Base-by-base conservation (phyloP, 2,888 invertebrate species). In the Drosophila stalkeri region DNA sequence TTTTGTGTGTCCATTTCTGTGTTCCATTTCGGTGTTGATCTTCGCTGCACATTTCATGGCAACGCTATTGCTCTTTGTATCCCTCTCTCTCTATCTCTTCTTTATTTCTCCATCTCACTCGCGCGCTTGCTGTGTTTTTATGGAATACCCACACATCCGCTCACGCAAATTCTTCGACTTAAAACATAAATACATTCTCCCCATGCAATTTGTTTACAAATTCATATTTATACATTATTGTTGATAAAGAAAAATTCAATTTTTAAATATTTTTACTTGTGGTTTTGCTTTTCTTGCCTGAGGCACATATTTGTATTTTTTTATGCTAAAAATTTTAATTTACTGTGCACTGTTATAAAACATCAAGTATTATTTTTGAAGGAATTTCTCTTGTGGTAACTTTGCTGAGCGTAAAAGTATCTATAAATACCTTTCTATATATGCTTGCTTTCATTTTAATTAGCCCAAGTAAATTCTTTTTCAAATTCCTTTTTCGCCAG, bases 121-220 rank as follows among this genome's bases (percentile, higher is more conserved):
- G 9, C 35, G 20, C 31, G 18, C 7, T 51, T 2, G 18, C 31
- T 63, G 65, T 82, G 52, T 67, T 70, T 75, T 77, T 41, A 54
- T 43, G 62, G 72, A 72, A 63, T 60, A 56, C 78, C 87, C 72
- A 85, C 82, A 69, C 80, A 54, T 71, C 69, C 66, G 69, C 83
- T 81, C 49, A 77, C 86, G 81, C 86, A 77, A 83, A 86, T 83
- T 79, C 72, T 79, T 75, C 12, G 56, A 64, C 43, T 27, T 16
- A 5, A 52, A 59, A 60, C 46, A 49, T 55, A 62, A 49, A 74
- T 49, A 59, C 39, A 18, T 18, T 64, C 64, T 44, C 44, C 35
- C 16, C 23, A 47, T 60, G 49, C 71, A 75, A 72, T 72, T 75
- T 79, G 75, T 79, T 79, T 79, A 72, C 51, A 63, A 60, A 35